These are phyloP conservation scores for Pampusana beccarii DNA, from an alignment of 2,113 vertebrate species.

Conservation along the genomic window DNA sequence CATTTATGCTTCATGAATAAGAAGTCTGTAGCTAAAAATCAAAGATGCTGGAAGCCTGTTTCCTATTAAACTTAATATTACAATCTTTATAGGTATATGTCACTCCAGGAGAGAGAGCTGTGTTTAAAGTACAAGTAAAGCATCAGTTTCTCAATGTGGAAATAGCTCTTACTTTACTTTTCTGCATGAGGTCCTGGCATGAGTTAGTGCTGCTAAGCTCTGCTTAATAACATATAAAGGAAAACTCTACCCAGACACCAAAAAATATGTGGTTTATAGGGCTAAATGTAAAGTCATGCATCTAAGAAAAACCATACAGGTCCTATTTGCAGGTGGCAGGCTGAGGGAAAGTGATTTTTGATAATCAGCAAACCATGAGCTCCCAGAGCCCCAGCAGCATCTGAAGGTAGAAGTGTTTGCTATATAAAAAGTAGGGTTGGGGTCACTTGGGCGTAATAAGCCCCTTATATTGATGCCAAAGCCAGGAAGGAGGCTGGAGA, in stretches of 20 bases:
- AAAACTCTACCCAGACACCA: neutral
- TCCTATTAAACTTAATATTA: neutral
- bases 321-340: neutral
- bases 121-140: constrained; percentile 8
- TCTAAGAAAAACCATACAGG: neutral
- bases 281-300: neutral
- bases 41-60: neutral
- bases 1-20: neutral
- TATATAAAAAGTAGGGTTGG: neutral
- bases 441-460: neutral
- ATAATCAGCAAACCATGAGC: neutral
- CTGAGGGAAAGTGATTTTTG: neutral
- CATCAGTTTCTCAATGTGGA: neutral
- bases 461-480: neutral
- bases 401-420: neutral
- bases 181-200: neutral
- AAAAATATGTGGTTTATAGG: neutral
- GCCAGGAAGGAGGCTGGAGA: neutral
- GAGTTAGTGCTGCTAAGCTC: neutral
- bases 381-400: neutral
- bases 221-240: neutral
- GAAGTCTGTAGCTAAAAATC: neutral
- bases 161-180: constrained; percentile 29
- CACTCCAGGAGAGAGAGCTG: neutral
- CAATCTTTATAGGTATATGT: neutral